Base-by-base conservation (phyloP, 2,113 vertebrate genomes). In the Mesembrinibis cayennensis region DNA sequence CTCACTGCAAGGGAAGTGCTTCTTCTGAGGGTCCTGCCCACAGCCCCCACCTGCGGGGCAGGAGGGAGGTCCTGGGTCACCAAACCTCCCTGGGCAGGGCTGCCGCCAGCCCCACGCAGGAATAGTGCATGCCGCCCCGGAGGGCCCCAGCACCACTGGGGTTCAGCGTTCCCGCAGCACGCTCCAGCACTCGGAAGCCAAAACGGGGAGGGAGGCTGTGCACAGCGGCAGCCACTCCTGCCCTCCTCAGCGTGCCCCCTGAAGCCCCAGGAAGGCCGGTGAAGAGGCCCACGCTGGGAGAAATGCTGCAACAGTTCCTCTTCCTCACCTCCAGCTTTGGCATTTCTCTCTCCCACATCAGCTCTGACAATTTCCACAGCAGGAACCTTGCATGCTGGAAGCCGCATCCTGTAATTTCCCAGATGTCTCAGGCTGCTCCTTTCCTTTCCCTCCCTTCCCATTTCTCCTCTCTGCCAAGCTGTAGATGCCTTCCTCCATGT, bases 51-150 rank as follows among this genome's bases (percentile, higher is more conserved):
- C 9, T 1, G 5, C 2, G 13, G 29, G 44, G 34, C 30, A 59
- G 49, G 8, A 67, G 13, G 0, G 3, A 6, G 10, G 29, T 40
- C 50, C 74, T 55, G 38, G 44, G 50, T 21, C 36, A 52, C 15
- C 36, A 65, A 22, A 9, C 12, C 26, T 13, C 32, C 22, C 47
- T 6, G 8, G 34, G 36, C 34, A 47, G 32, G 38, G 44, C 11
- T 71, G 40, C 66, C 36, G 38, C 52, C 71, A 56, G 63, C 40
- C 20, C 58, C 79, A 36, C 0, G 9, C 38, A 49, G 52, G 32
- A 27, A 45, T 6, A 63, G 9, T 1, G 0, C 20, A 3, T 13
- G 12, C 34, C 4, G 6, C 11, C 19, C 11, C 5, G 0, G 1
- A 11, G 21, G 26, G 23, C 26, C 18, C 40, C 9, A 2, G 59